These are phyloP conservation scores for Felis chaus DNA, from an alignment of 2,113 vertebrate genomes.

Conservation along the genomic window DNA sequence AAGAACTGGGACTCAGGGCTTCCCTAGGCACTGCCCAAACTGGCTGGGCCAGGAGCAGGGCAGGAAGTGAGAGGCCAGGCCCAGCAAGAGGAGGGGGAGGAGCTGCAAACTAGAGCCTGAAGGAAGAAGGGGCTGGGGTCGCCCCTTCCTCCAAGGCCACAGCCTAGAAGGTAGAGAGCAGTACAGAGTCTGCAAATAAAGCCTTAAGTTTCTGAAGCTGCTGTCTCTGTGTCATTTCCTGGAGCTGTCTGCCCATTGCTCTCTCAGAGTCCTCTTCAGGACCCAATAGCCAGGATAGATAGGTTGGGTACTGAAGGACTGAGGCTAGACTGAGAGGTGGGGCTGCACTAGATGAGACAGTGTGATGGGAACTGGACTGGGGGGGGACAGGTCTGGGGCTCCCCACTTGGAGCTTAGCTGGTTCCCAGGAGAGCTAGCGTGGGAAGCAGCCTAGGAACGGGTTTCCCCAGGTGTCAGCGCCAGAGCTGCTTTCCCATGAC, in stretches of 20 bases:
- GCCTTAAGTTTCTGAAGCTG: constrained; percentile 61
- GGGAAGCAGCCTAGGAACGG: constrained; percentile 79
- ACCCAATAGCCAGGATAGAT: neutral
- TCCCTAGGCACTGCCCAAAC: constrained; percentile 76
- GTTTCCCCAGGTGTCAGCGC: constrained; percentile 82
- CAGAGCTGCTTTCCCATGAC: constrained; percentile 81
- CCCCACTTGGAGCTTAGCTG: constrained; percentile 63
- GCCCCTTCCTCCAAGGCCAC: constrained; percentile 51
- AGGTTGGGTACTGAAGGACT: neutral
- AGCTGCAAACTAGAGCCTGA: constrained; percentile 46
- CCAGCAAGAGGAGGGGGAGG: constrained; percentile 47
- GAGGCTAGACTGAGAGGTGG: constrained; percentile 1
- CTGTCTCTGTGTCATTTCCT: constrained; percentile 66
- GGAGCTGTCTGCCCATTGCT: neutral
- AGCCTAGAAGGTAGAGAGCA: constrained; percentile 39
- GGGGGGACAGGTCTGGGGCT: constrained; percentile 45
- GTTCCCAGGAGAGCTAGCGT: constrained; percentile 79
- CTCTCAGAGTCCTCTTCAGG: neutral
- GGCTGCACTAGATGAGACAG: neutral
- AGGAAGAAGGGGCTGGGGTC: constrained; percentile 38
- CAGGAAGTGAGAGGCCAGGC: constrained; percentile 72
- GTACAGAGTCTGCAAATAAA: constrained; percentile 72
- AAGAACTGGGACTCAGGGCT: constrained; percentile 70
- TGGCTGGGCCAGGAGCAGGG: constrained; percentile 69
- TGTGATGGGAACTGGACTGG: constrained; percentile 49